phyloP scores from a whole-genome alignment of 2,888 invertebrate species.

The Catonia carolina region DNA sequence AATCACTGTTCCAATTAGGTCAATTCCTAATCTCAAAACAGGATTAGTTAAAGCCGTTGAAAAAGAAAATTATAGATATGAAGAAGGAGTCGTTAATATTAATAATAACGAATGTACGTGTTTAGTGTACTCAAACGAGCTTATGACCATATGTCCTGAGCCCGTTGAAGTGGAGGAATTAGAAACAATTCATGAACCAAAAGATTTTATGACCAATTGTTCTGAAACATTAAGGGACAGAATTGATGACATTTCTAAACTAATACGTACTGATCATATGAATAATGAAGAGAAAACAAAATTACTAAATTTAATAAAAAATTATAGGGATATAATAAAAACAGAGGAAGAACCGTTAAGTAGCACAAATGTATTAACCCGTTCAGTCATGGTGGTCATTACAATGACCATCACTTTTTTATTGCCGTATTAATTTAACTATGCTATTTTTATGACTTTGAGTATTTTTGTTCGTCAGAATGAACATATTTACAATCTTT shows the following conservation, averaged over 20 bases:
- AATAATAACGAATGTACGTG: background rate
- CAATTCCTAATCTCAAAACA: background rate
- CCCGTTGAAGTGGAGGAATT: background rate
- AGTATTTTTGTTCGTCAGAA: too few species aligned
- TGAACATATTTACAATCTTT: too few species aligned
- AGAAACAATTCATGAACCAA: background rate
- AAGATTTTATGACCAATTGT: background rate
- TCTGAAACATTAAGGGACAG: background rate
- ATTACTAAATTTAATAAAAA: background rate
- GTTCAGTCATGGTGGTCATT: too few species aligned
- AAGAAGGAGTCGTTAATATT: background rate
- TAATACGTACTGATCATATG: background rate
- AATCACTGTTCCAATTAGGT: background rate
- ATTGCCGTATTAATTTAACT: too few species aligned
- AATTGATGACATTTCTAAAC: background rate
- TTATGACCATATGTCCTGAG: background rate
- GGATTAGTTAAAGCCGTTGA: constrained; percentile 1
- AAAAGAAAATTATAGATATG: constrained; percentile 5
- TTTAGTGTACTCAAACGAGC: background rate
- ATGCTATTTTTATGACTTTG: too few species aligned
- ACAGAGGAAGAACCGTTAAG: constrained; percentile 10
- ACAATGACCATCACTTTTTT: too few species aligned
- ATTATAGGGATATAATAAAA: constrained; percentile 22
- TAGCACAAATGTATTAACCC: constrained; percentile 13
- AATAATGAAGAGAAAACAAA: background rate